These are phyloP conservation scores for Nannoperca australis DNA, from an alignment of 2,797 vertebrate genomes.

Conservation along the genomic window DNA sequence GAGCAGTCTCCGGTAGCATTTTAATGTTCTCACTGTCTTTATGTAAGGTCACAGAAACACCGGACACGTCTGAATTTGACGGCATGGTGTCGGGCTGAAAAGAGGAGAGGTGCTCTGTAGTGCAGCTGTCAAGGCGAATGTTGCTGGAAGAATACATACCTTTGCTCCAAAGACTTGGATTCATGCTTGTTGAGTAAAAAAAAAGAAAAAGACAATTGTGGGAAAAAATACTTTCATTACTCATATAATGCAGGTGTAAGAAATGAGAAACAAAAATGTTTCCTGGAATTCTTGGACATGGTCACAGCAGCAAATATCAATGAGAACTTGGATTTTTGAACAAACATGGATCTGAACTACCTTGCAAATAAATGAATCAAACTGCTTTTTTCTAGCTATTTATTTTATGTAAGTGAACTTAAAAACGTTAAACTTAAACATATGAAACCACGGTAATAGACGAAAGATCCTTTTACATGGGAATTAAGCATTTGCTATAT, in stretches of 20 bases:
- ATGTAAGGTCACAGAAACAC: slow-evolving; percentile 64
- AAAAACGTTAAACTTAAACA: not conserved
- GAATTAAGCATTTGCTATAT: not conserved
- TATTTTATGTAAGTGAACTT: not conserved
- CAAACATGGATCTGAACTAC: not conserved
- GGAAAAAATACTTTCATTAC: not conserved
- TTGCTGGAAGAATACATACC: slow-evolving; percentile 53
- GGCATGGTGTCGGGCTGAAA: slow-evolving; percentile 54
- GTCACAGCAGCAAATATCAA: not conserved
- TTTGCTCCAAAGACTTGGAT: slow-evolving; percentile 57
- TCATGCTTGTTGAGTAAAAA: slow-evolving; percentile 43
- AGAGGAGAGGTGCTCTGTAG: slow-evolving; percentile 51
- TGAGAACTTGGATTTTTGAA: not conserved
- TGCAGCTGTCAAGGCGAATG: slow-evolving; percentile 52
- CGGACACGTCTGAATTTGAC: slow-evolving; percentile 33
- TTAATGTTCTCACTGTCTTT: slow-evolving; percentile 48
- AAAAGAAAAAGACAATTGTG: not conserved
- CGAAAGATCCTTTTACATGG: not conserved
- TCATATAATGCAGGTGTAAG: not conserved
- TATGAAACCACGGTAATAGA: not conserved
- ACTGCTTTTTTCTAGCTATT: not conserved
- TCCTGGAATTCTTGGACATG: not conserved
- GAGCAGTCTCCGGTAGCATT: slow-evolving; percentile 50
- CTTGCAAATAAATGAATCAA: not conserved
- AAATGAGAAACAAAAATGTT: not conserved